Conservation (phyloP, 2,797 vertebrate genomes). For the Sebastes alutus region DNA sequence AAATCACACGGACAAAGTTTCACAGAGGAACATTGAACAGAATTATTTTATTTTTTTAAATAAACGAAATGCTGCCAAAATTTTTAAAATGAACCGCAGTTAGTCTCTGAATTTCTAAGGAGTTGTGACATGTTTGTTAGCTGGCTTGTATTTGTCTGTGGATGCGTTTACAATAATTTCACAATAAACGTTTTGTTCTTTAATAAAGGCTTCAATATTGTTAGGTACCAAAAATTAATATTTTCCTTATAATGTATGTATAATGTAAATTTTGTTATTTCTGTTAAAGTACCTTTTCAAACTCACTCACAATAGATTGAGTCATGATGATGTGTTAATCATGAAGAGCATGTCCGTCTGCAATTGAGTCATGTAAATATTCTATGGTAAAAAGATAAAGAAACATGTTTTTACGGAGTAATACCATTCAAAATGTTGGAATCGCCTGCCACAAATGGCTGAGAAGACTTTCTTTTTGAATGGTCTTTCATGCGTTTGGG, state of each 20-base stretch:
- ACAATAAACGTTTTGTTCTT: background rate
- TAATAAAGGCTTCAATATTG: background rate
- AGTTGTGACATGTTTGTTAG: background rate
- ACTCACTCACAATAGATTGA: background rate
- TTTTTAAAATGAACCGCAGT: background rate
- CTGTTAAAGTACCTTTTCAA: background rate
- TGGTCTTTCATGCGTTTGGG: background rate
- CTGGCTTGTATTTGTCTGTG: background rate
- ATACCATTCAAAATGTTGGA: accelerated
- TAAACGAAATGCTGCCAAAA: background rate
- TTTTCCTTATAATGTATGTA: background rate
- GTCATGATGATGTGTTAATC: background rate
- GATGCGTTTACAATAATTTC: background rate
- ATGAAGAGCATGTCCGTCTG: background rate
- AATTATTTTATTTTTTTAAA: too few relatives aligned
- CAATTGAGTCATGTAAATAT: background rate
- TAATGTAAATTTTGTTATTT: background rate
- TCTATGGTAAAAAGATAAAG: background rate
- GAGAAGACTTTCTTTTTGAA: background rate
- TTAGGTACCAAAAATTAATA: background rate
- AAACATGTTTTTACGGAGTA: background rate
- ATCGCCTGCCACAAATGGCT: background rate
- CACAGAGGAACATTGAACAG: background rate
- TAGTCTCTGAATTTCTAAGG: background rate
- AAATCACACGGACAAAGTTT: background rate